Percentiles rank a stretch among this genome's conserved stretches.
Conservation (phyloP, 2,113 vertebrate genomes). For the Ginglymostoma cirratum region DNA sequence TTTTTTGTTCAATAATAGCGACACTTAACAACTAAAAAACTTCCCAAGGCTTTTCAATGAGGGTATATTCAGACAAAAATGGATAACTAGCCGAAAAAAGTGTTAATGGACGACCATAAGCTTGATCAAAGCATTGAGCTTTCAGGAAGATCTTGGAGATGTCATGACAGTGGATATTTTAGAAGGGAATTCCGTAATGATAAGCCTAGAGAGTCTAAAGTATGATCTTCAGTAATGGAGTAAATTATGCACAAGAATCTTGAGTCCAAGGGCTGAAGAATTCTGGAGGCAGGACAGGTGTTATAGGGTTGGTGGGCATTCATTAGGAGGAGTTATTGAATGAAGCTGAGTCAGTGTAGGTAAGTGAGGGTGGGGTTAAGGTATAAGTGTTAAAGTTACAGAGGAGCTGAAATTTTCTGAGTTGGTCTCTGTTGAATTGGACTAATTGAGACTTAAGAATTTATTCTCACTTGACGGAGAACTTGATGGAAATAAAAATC, state of each 20-base stretch:
- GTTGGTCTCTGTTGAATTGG: not conserved
- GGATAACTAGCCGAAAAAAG: not conserved
- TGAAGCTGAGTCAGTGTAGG: not conserved
- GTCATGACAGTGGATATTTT: not conserved
- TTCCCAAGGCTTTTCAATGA: not conserved
- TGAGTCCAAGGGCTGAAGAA: not conserved
- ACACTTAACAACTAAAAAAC: not conserved
- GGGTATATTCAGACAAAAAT: not conserved
- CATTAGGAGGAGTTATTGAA: not conserved
- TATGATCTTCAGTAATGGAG: not conserved
- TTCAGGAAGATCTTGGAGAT: not conserved
- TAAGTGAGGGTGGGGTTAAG: not conserved
- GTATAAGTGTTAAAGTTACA: not conserved
- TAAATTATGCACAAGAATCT: not conserved
- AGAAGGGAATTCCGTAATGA: not conserved
- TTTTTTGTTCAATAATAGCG: not conserved
- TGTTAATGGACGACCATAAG: not conserved
- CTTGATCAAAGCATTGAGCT: not conserved
- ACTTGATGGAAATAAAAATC: not conserved
- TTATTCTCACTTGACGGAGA: not conserved
- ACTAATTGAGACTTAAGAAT: not conserved
- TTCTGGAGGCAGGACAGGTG: not conserved
- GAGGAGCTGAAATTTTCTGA: not conserved
- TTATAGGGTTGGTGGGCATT: not conserved
- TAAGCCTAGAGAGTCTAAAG: not conserved